Base-by-base conservation (phyloP, 2,113 vertebrate species). In the Heterocephalus glaber region DNA sequence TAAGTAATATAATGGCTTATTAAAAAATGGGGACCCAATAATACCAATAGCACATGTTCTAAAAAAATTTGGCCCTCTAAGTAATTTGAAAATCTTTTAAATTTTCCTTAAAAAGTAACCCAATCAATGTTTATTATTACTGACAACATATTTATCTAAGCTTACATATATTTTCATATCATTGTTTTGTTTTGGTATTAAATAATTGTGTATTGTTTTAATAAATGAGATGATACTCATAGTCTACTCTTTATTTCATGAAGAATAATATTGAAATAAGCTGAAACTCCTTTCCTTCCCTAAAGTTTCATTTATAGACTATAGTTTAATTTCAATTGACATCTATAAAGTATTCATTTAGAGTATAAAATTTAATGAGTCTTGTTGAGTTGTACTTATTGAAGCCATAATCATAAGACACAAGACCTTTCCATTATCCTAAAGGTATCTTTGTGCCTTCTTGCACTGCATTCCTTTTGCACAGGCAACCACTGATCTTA, bases 291-390 rank as follows among this genome's bases (percentile, higher is more conserved):
- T 63, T 83, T 72, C 22, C 1, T 16, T 86, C 44, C 44, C 19
- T 49, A 54, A 41, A 66, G 38, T 95, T 86, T 79, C 72, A 72
- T 74, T 96, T 89, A 61, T 0, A 70, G 52, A 95, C 61, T 72
- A 47, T 61, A 17, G 56, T 77, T 92, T 89, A 38, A 85, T 70
- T 86, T 92, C n/a, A 80, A 19, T 66, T 61, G 68, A 86, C 26
- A 76, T 65, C 24, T 38, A 33, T 61, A 84, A 77, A 9, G 1
- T 5, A 88, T 56, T 38, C 72, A 41, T 92, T 83, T 87, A 61
- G 89, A 80, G 28, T 70, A 16, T 54, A 38, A 1, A 54, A 24
- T 47, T 72, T 52, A 95, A 19, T 79, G 76, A 65, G 19, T 82
- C 84, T 82, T 85, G 33, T 81, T 49, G 52, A 61, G n/a, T 38